Percentiles rank a stretch among this genome's conserved stretches.
Conservation (phyloP, 2,797 vertebrate species). For the Takifugu rubripes region DNA sequence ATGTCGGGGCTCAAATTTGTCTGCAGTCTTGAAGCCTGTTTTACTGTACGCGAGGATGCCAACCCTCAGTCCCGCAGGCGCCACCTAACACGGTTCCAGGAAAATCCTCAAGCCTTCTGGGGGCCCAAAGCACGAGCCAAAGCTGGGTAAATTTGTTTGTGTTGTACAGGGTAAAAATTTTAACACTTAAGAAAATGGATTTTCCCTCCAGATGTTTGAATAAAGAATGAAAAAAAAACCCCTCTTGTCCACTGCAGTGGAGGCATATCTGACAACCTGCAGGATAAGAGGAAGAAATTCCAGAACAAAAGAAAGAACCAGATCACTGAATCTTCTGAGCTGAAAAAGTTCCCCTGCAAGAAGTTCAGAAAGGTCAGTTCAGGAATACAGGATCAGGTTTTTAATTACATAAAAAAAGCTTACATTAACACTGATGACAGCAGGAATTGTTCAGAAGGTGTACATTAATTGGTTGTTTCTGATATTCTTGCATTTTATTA, state of each 20-base stretch:
- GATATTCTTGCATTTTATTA: not conserved
- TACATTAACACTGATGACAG: not conserved
- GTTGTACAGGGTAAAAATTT: no score
- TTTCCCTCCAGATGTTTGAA: not conserved
- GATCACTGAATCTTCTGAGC: slow-evolving; percentile 57
- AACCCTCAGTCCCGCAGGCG: slow-evolving; percentile 88
- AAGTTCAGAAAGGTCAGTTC: slow-evolving; percentile 79
- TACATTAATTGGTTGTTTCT: not conserved
- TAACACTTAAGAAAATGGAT: not conserved
- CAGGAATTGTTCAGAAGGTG: not conserved
- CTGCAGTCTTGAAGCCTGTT: slow-evolving; percentile 82
- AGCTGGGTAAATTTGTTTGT: slow-evolving; percentile 68
- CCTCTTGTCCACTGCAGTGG: slow-evolving; percentile 49
- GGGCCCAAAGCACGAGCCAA: slow-evolving; percentile 88
- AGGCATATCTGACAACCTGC: slow-evolving; percentile 56
- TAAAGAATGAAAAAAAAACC: not conserved
- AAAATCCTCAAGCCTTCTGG: slow-evolving; percentile 91
- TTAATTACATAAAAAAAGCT: not conserved
- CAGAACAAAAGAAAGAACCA: slow-evolving; percentile 85
- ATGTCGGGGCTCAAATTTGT: no score
- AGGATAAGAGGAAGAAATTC: slow-evolving; percentile 76
- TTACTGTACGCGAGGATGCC: slow-evolving; percentile 84
- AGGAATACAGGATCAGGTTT: not conserved
- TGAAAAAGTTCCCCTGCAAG: slow-evolving; percentile 83
- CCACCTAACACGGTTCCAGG: slow-evolving; percentile 88